phyloP scores from a whole-genome alignment of 2,797 vertebrate genomes.

The Epinephelus coioides region DNA sequence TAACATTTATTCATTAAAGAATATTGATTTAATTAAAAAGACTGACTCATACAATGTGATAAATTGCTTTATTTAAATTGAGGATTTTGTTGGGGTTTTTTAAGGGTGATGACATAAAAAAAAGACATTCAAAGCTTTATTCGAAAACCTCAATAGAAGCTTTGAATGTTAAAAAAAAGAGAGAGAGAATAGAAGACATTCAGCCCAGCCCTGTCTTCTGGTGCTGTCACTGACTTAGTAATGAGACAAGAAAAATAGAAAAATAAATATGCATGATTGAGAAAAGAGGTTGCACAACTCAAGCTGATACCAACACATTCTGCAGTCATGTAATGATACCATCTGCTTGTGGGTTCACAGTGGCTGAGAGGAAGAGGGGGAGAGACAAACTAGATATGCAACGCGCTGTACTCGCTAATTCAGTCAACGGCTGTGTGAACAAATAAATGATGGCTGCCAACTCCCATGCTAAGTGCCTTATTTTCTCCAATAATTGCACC shows the following conservation, averaged over 20 bases:
- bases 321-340: constrained; percentile 78
- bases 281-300: constrained; percentile 49
- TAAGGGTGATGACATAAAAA: no score
- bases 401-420: constrained; percentile 56
- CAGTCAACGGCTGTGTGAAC: constrained; percentile 49
- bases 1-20: no score
- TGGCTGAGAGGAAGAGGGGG: constrained; percentile 25
- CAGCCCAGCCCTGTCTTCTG: background rate
- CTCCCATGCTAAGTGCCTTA: constrained; percentile 36
- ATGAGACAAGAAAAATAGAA: constrained; percentile 22
- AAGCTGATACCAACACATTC: constrained; percentile 68
- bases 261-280: constrained; percentile 57
- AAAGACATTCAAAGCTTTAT: no score
- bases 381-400: constrained; percentile 54
- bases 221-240: constrained; percentile 17
- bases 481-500: constrained; percentile 65
- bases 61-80: no score
- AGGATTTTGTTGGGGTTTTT: no score
- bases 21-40: no score
- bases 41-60: no score
- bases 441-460: constrained; percentile 62
- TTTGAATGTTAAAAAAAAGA: no score
- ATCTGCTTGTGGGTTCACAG: constrained; percentile 76
- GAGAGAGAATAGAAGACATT: no score
- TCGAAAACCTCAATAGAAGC: no score